phyloP scores from a whole-genome alignment of 2,113 vertebrate species.

The Mionectes macconnelli region DNA sequence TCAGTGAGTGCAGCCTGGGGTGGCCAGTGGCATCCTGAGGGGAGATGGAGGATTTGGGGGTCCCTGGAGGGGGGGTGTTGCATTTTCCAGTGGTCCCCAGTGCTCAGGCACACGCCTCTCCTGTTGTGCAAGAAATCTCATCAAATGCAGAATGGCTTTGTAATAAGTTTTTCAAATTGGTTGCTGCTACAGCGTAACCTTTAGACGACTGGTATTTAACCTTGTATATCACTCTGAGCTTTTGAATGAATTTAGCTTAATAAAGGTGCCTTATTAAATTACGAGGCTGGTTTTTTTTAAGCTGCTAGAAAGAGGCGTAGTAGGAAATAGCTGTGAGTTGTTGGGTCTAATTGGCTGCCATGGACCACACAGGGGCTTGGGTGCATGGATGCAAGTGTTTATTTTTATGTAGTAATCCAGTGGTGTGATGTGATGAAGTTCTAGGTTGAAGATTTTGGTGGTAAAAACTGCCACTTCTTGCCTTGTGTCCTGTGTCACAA shows the following conservation, averaged over 20 bases:
- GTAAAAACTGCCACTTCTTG: neutral
- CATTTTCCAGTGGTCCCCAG: neutral
- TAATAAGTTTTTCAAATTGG: slow-evolving; percentile 70
- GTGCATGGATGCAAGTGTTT: neutral
- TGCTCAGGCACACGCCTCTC: neutral
- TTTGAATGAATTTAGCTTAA: slow-evolving; percentile 54
- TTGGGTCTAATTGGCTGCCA: slow-evolving; percentile 55
- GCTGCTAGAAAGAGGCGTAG: neutral
- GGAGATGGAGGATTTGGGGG: neutral
- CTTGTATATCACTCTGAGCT: slow-evolving; percentile 63
- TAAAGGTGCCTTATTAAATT: slow-evolving; percentile 63
- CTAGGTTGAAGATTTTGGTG: neutral
- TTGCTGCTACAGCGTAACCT: slow-evolving; percentile 54
- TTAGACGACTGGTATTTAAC: slow-evolving; percentile 61
- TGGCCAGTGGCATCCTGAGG: neutral
- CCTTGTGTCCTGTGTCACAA: neutral
- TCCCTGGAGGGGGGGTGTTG: neutral
- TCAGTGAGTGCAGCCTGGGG: rapidly evolving
- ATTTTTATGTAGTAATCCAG: neutral
- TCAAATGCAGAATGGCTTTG: slow-evolving; percentile 57
- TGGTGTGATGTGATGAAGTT: neutral
- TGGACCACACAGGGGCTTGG: neutral
- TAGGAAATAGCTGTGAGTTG: slow-evolving; percentile 57
- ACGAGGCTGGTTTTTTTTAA: neutral
- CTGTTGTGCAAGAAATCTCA: slow-evolving; percentile 50